These are phyloP conservation scores for Philopotamus ludificatus DNA, from an alignment of 1,140 invertebrate species.

Conservation along the genomic window DNA sequence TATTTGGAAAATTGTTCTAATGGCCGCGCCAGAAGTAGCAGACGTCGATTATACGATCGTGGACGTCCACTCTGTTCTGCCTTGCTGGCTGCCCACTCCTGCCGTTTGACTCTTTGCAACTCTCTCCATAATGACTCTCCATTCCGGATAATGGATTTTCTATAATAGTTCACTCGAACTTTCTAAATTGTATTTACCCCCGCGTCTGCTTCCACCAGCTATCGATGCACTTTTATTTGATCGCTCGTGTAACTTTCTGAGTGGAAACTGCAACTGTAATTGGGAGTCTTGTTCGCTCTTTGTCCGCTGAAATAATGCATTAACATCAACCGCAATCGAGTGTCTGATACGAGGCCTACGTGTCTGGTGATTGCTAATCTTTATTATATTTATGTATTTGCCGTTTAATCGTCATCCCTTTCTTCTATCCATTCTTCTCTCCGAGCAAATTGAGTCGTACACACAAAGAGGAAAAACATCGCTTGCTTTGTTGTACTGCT, in stretches of 20 bases:
- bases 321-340: too few species aligned
- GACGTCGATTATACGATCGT: conserved; percentile 29
- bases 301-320: conserved; percentile 34
- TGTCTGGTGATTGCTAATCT: too few species aligned
- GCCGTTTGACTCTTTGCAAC: conserved; percentile 12
- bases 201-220: conserved; percentile 1
- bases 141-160: conserved; percentile 42
- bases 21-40: background rate
- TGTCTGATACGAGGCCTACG: too few species aligned
- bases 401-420: conserved; percentile 37
- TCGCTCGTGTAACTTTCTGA: conserved; percentile 6
- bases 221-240: conserved; percentile 7
- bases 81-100: conserved; percentile 9
- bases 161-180: conserved; percentile 39
- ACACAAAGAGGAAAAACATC: conserved; percentile 26
- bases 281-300: conserved; percentile 33
- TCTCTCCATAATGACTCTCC: conserved; percentile 36
- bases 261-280: conserved; percentile 13
- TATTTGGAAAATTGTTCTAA: background rate
- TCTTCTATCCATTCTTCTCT: conserved; percentile 19
- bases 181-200: conserved; percentile 41
- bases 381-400: too few species aligned
- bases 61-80: background rate
- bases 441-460: conserved; percentile 20
- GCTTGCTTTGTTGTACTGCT: conserved; percentile 20